These are phyloP conservation scores for Dascillus cervinus DNA, from an alignment of 2,888 invertebrate species.

Conservation along the genomic window DNA sequence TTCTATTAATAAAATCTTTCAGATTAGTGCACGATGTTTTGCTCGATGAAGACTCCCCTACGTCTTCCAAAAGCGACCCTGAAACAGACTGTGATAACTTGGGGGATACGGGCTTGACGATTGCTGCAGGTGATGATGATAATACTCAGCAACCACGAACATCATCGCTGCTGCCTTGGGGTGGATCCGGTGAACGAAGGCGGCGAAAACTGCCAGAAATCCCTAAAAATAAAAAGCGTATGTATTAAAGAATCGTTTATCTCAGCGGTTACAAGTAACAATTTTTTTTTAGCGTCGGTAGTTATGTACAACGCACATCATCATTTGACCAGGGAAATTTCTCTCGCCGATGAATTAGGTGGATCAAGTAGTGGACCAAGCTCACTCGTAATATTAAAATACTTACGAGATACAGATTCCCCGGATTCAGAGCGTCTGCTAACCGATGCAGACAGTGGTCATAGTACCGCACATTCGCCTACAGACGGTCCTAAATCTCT, in stretches of 20 bases:
- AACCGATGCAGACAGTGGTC: constrained; percentile 78
- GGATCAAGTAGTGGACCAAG: constrained; percentile 39
- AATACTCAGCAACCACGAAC: constrained; percentile 7
- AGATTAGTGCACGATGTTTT: constrained; percentile 80
- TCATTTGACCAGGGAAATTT: constrained; percentile 56
- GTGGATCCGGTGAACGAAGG: constrained; percentile 50
- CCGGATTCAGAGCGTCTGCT: constrained; percentile 80
- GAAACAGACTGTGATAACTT: constrained; percentile 45
- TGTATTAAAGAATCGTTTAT: constrained; percentile 32
- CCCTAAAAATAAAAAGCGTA: constrained; percentile 81
- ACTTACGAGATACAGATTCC: constrained; percentile 72
- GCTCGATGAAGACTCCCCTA: constrained; percentile 73
- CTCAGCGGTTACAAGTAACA: neutral
- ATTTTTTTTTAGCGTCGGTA: constrained; percentile 51
- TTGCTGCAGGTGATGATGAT: constrained; percentile 13
- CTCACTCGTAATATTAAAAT: constrained; percentile 63
- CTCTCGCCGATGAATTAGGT: constrained; percentile 62
- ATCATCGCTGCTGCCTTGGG: constrained; percentile 22
- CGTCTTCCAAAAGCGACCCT: constrained; percentile 68
- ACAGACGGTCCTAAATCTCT: constrained; percentile 78
- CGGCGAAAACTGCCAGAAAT: constrained; percentile 83
- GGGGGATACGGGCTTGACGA: constrained; percentile 18
- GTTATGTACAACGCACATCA: constrained; percentile 49
- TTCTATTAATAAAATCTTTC: constrained; percentile 9
- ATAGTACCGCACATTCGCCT: constrained; percentile 87